Conservation (phyloP, 2,113 vertebrate species). For the Rhea pennata region DNA sequence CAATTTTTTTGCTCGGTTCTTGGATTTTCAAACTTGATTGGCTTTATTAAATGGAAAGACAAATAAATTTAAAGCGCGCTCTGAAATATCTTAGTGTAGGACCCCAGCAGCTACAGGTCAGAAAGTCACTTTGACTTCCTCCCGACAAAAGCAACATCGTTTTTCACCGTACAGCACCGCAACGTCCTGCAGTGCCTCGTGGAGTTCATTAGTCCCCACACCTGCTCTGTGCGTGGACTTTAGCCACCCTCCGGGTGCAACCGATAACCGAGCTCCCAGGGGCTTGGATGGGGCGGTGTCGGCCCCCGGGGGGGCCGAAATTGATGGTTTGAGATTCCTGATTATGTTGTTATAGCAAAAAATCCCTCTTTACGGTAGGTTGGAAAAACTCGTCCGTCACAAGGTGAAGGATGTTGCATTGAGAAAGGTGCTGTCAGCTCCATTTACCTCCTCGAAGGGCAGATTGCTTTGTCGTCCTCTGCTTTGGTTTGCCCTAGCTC, state of each 20-base stretch:
- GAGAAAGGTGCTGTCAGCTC: neutral
- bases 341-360: constrained; percentile 5
- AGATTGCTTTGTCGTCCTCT: neutral
- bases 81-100: neutral
- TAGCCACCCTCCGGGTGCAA: neutral
- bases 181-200: neutral
- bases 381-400: neutral
- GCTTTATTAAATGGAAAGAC: constrained; percentile 34
- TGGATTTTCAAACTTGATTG: neutral
- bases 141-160: constrained; percentile 38
- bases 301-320: neutral
- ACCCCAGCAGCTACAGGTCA: constrained; percentile 45
- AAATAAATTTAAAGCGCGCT: constrained; percentile 26
- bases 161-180: neutral
- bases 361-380: neutral
- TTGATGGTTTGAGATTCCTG: constrained; percentile 9
- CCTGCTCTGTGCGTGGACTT: neutral
- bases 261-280: neutral
- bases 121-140: constrained; percentile 57
- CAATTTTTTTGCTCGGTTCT: neutral
- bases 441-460: neutral
- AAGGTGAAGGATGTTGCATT: neutral
- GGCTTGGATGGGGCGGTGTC: constrained; percentile 2
- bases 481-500: neutral
- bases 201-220: constrained; percentile 42